Base-by-base conservation (phyloP, 1,140 invertebrate genomes). In the Nymphalis io region DNA sequence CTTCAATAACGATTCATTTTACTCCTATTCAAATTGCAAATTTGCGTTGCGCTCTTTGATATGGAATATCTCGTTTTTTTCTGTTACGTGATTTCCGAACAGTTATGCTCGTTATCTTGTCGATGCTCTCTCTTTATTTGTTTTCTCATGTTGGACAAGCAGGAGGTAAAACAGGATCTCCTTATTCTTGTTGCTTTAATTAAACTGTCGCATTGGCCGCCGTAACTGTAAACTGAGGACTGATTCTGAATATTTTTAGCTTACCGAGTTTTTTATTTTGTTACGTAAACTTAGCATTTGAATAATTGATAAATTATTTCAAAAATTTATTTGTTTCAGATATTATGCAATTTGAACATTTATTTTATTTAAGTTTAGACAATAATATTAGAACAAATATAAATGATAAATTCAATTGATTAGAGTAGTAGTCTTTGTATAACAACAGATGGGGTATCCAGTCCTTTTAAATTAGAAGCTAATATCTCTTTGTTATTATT, bases 401-500 rank as follows among this genome's bases (percentile, higher is more conserved):
- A 48, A 18, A 48, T 33, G 27, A 33, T 33, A 23, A 21, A 53
- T 53, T 21, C 16, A 48, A 18, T 53, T 21, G 20, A 53, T 55
- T 68, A 53, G 16, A 8, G 23, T 10, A n/a, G 38, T 40, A 60
- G 3, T 60, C 12, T 1, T 13, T 20, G 3, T n/a, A 53, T 21
- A 12, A 73, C 72, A 86, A 83, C 87, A 90, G 87, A 90, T 90
- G 88, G 81, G 73, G 62, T 60, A 76, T 80, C 57, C 68, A 70
- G 69, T 68, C 72, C 66, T 77, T 78, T 70, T 67, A 67, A 79
- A 85, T 82, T 78, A 81, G 74, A 68, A 64, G 72, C 78, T 84
- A 87, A 87, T 85, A 82, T 81, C 76, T 77, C 80, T 81, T 83
- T 88, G 84, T 88, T 80, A 85, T 87, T 85, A 87, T 84, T 84